A percentile compares a stretch with the other conserved stretches of the same genome.
Evolutionary conservation across 2,113 vertebrate species (phyloP).

Genomic region (Trochalopteron elliotii): DNA sequence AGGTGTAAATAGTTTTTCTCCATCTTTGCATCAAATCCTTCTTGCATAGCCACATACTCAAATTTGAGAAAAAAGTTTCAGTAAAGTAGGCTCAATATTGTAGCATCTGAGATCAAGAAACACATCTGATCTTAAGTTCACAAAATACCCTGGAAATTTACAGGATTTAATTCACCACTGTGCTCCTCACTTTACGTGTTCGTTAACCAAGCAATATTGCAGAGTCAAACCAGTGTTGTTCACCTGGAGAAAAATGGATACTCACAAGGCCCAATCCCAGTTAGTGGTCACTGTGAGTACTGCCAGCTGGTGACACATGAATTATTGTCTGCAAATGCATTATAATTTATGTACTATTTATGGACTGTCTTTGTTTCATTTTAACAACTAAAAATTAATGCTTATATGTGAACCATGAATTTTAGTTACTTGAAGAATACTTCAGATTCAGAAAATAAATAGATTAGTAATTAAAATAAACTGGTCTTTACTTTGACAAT

Average conservation of each 20-base stretch:
- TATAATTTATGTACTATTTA: neutral
- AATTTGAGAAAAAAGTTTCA: neutral
- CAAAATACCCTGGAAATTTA: neutral
- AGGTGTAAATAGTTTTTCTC: neutral
- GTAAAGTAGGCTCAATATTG: neutral
- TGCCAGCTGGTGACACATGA: neutral
- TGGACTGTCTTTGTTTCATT: neutral
- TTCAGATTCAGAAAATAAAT: neutral
- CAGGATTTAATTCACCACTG: neutral
- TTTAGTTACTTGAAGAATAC: neutral
- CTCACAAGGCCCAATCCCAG: neutral
- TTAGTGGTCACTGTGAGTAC: neutral
- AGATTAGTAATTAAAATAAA: neutral
- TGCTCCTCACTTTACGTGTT: neutral
- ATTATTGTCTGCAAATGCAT: neutral
- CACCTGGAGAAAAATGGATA: neutral
- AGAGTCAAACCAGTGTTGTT: neutral
- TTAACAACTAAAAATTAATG: neutral
- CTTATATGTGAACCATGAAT: neutral
- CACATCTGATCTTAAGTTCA: neutral
- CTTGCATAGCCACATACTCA: too few relatives aligned
- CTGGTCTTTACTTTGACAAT: neutral
- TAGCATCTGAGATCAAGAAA: neutral
- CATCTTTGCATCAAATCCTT: neutral
- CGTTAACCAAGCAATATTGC: neutral